Evolutionary conservation across 2,888 invertebrate genomes (phyloP), one percentile per base, ranked within the genome.

Genomic region (Heliconius sara): DNA sequence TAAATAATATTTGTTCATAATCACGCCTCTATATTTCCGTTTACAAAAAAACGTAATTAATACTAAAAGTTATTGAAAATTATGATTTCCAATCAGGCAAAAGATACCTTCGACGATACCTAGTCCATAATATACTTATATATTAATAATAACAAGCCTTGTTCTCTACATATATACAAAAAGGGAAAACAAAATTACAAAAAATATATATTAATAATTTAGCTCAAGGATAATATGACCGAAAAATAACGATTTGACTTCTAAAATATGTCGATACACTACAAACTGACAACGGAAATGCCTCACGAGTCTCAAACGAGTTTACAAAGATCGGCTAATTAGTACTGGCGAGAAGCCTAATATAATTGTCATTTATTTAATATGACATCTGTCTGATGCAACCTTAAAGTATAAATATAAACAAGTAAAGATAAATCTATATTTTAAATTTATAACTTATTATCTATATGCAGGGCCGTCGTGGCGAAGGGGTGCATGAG

Each of bases 311-410:
- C 7, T 47, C 25, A 77, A 78, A 78, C 77, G 19, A 78, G 77
- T 72, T 78, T 78, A 72, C 52, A 52, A 72, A 72, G 72, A 72
- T 78, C 72, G 25, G 66, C 65, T 72, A 65, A 77, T 72, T 72
- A 72, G 65, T 78, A 52, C 77, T 43, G 25, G n/a, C 25, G 72
- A 72, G 65, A 52, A 47, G 27, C 47, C 19, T 66, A 65, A 77
- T 65, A 65, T 65, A 68, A 68, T 68, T 68, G 16, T 71, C 65
- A 57, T 57, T 68, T 73, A 60, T 60, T 73, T 73, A 22, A 57
- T n/a, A 16, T 34, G 13, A 34, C 30, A 27, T 72, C 57, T 57
- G 72, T 60, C 72, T 73, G 72, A 22, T 73, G 57, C 72, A 73
- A 22, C 6, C 12, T n/a, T 68, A n/a, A 6, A 5, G 30, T 72